Conservation (phyloP, 2,888 invertebrate genomes). For the Homarus gammarus region DNA sequence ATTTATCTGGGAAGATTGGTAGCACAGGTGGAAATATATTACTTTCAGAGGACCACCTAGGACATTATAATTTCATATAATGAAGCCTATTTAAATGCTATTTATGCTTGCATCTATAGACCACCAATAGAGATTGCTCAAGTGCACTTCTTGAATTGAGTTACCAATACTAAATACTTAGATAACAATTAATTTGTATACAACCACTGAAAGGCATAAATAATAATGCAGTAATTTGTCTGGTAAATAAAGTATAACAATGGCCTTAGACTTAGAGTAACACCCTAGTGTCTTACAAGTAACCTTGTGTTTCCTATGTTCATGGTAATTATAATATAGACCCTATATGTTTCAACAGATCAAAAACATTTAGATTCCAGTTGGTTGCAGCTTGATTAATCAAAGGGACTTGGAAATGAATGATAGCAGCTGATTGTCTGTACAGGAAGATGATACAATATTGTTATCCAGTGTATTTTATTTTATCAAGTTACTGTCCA, state of each 20-base stretch:
- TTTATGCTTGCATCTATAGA: constrained; percentile 13
- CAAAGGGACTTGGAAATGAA: constrained; percentile 68
- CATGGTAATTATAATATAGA: constrained; percentile 28
- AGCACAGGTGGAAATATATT: constrained; percentile 14
- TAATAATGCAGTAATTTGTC: neutral
- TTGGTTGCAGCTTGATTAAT: constrained; percentile 63
- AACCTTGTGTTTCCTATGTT: constrained; percentile 41
- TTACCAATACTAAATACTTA: constrained; percentile 16
- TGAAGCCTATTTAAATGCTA: neutral
- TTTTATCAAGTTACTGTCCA: constrained; percentile 72
- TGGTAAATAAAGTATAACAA: constrained; percentile 27
- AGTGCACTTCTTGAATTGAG: constrained; percentile 28
- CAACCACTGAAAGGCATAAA: constrained; percentile 28
- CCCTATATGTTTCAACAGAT: constrained; percentile 35
- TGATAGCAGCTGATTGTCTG: constrained; percentile 71
- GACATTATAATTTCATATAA: neutral
- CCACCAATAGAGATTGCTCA: constrained; percentile 27
- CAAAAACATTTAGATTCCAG: constrained; percentile 60
- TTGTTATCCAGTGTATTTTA: constrained; percentile 72
- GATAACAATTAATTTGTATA: constrained; percentile 2
- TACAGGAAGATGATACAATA: constrained; percentile 71
- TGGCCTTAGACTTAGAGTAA: constrained; percentile 50
- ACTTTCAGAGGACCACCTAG: neutral
- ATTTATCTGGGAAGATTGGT: neutral
- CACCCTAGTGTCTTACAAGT: constrained; percentile 52